phyloP scores from a whole-genome alignment of 2,888 invertebrate species.

The Dermolepida albohirtum region DNA sequence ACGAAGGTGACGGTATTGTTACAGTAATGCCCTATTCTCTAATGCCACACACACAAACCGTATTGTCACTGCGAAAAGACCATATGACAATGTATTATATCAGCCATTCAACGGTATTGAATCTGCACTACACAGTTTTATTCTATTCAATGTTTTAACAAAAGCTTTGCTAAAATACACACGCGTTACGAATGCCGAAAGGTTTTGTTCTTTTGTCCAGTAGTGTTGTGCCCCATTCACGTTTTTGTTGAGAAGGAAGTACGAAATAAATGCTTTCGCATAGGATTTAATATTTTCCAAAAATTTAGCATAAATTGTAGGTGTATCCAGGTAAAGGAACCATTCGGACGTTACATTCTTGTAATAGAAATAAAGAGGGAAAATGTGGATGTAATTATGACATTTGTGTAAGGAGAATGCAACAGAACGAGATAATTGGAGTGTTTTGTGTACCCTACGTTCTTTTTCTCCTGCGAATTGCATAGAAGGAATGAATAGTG shows the following conservation, averaged over 20 bases:
- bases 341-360: slow-evolving; percentile 11
- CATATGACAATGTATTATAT: slow-evolving; percentile 67
- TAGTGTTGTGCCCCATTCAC: slow-evolving; percentile 63
- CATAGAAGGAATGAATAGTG: slow-evolving; percentile 27
- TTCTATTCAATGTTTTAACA: slow-evolving; percentile 61
- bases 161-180: slow-evolving; percentile 64
- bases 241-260: slow-evolving; percentile 64
- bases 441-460: slow-evolving; percentile 26
- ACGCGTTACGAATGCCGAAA: slow-evolving; percentile 66
- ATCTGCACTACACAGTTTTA: slow-evolving; percentile 64
- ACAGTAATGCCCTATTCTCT: slow-evolving; percentile 61
- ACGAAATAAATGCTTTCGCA: slow-evolving; percentile 60
- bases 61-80: slow-evolving; percentile 64
- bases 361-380: slow-evolving; percentile 15
- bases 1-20: slow-evolving; percentile 55
- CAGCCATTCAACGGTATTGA: slow-evolving; percentile 63
- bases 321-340: slow-evolving; percentile 56
- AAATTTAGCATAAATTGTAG: slow-evolving; percentile 57
- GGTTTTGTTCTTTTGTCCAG: slow-evolving; percentile 63
- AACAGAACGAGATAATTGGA: slow-evolving; percentile 41
- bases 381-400: slow-evolving; percentile 44
- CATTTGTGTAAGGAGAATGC: slow-evolving; percentile 40
- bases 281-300: slow-evolving; percentile 60
- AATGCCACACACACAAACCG: slow-evolving; percentile 62
- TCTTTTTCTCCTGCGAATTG: slow-evolving; percentile 21